Percentiles rank a stretch among this genome's conserved stretches.
These are phyloP conservation scores for Caerostris extrusa DNA, from an alignment of 1,140 invertebrate species.

Conservation along the genomic window DNA sequence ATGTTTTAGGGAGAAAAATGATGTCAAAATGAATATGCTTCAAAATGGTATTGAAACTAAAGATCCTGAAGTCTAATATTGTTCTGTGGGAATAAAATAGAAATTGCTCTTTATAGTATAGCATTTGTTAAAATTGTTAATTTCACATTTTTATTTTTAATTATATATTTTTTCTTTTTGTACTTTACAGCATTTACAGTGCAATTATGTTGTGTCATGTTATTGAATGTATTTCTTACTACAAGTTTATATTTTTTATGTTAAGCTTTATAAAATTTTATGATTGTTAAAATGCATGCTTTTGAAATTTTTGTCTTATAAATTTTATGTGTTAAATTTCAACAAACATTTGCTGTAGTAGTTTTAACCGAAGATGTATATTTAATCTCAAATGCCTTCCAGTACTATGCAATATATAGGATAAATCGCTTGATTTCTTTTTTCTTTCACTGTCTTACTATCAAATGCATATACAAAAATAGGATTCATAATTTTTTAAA, in stretches of 20 bases:
- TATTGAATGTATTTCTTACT: background rate
- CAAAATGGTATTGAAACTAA: background rate
- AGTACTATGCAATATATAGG: too few relatives aligned
- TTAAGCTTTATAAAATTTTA: background rate
- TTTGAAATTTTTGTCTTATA: too few relatives aligned
- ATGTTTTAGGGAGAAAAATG: background rate
- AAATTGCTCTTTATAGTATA: background rate
- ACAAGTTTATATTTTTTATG: background rate
- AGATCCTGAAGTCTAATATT: background rate
- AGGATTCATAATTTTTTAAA: too few relatives aligned
- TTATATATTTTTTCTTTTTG: background rate
- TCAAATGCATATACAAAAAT: too few relatives aligned
- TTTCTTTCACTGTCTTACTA: too few relatives aligned
- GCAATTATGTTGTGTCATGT: background rate
- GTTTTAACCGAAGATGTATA: too few relatives aligned
- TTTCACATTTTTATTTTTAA: constrained; percentile 1
- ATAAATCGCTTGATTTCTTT: too few relatives aligned
- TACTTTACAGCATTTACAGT: background rate
- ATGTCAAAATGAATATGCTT: constrained; percentile 26
- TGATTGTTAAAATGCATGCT: background rate
- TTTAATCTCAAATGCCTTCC: too few relatives aligned
- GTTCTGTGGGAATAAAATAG: background rate
- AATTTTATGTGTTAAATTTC: too few relatives aligned
- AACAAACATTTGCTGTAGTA: too few relatives aligned
- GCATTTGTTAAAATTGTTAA: constrained; percentile 6